phyloP scores from a whole-genome alignment of 2,888 invertebrate species.

The Drosophila quinaria region DNA sequence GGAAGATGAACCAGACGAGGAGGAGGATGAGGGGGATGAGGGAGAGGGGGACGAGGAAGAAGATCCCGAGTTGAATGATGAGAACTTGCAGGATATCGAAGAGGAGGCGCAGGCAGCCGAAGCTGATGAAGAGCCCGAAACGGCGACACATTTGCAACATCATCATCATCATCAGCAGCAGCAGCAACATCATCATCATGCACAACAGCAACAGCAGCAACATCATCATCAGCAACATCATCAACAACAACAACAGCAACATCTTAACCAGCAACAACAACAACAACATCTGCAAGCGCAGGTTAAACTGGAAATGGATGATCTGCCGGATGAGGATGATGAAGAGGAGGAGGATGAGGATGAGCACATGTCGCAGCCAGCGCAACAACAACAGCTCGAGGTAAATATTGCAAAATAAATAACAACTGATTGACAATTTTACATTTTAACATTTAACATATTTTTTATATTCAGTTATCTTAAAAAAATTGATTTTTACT shows the following conservation, averaged over 20 bases:
- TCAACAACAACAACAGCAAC: slow-evolving; percentile 38
- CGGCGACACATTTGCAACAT: slow-evolving; percentile 55
- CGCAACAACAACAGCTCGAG: slow-evolving; percentile 45
- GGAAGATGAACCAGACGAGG: slow-evolving; percentile 79
- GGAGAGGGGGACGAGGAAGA: slow-evolving; percentile 83
- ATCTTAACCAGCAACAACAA: slow-evolving; percentile 24
- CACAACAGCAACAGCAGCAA: slow-evolving; percentile 37
- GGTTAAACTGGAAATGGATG: slow-evolving; percentile 78
- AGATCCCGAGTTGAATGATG: slow-evolving; percentile 83
- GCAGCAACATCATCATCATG: slow-evolving; percentile 33
- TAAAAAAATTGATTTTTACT: no score
- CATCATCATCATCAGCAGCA: slow-evolving; percentile 37
- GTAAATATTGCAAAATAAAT: slow-evolving; percentile 30
- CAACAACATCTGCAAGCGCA: slow-evolving; percentile 60
- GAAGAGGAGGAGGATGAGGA: slow-evolving; percentile 68
- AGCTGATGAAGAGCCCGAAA: slow-evolving; percentile 78
- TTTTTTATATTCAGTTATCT: no score
- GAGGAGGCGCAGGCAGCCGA: slow-evolving; percentile 83
- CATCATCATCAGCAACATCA: slow-evolving; percentile 31
- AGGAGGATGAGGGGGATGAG: slow-evolving; percentile 72
- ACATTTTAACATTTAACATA: no score
- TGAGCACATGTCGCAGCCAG: slow-evolving; percentile 30
- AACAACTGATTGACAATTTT: no score
- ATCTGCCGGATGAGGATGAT: slow-evolving; percentile 66
- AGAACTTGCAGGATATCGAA: slow-evolving; percentile 83